Percentiles rank a stretch among this genome's conserved stretches.
Conservation (phyloP, 1,140 invertebrate species). For the Ditylenchus dipsaci region DNA sequence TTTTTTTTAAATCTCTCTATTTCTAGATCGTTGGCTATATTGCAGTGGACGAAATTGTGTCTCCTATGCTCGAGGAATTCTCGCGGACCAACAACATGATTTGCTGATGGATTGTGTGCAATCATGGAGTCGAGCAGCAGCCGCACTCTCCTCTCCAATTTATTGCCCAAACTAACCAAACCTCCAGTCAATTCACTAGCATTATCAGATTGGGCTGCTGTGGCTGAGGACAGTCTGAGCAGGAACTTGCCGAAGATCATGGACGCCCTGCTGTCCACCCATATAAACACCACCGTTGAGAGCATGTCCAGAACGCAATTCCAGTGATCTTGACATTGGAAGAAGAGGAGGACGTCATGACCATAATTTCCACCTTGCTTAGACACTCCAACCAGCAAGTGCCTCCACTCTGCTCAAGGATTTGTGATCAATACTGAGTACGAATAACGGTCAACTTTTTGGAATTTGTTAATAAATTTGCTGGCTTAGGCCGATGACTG, state of each 20-base stretch:
- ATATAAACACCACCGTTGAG: conserved; percentile 63
- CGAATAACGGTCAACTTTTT: conserved; percentile 18
- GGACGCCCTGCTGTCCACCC: conserved; percentile 69
- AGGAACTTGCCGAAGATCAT: conserved; percentile 83
- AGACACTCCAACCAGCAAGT: conserved; percentile 3
- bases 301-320: conserved; percentile 85
- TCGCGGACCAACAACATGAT: conserved; percentile 65
- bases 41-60: conserved; percentile 94
- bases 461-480: no score
- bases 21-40: conserved; percentile 82
- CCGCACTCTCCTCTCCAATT: conserved; percentile 84
- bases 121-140: conserved; percentile 71
- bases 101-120: conserved; percentile 38
- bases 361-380: conserved; percentile 38
- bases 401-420: conserved; percentile 32
- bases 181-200: conserved; percentile 83
- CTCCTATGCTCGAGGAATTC: conserved; percentile 77
- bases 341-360: conserved; percentile 44
- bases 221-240: conserved; percentile 85
- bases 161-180: conserved; percentile 72
- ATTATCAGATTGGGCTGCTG: conserved; percentile 79
- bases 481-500: conserved; percentile 28
- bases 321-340: conserved; percentile 79
- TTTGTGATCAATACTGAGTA: conserved; percentile 42
- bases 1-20: neutral